These are phyloP conservation scores for Apus apus DNA, from an alignment of 2,113 vertebrate genomes.

Conservation along the genomic window DNA sequence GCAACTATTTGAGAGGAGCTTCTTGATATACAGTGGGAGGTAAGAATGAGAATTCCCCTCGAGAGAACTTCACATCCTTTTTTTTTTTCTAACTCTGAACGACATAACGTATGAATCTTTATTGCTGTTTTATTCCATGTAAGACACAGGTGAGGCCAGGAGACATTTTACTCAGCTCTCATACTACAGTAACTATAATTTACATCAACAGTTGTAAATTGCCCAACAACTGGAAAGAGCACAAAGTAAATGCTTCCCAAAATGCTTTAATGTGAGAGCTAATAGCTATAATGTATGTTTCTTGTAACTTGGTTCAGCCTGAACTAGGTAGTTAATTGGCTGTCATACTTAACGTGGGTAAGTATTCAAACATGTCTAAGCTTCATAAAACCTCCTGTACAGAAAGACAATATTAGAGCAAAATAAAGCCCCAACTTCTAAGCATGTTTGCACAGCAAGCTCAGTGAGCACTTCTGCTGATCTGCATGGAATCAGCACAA, in stretches of 20 bases:
- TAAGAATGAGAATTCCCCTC: not conserved
- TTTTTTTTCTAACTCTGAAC: not conserved
- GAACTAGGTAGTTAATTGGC: not conserved
- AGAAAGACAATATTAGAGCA: not conserved
- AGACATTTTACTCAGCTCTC: not conserved
- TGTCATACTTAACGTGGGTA: not conserved
- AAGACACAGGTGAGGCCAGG: not conserved
- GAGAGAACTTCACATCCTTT: not conserved
- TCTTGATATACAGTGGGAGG: not conserved
- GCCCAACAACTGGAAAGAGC: not conserved
- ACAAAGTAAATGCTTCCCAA: not conserved
- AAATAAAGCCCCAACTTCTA: not conserved
- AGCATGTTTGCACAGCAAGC: conserved; percentile 2
- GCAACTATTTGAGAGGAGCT: not conserved
- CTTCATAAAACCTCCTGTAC: not conserved
- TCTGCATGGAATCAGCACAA: not conserved
- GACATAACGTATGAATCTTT: not conserved
- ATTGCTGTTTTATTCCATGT: not conserved
- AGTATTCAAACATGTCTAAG: not conserved
- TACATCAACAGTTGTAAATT: not conserved
- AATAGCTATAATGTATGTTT: not conserved
- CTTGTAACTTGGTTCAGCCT: not conserved
- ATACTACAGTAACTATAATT: not conserved
- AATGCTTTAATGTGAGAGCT: not conserved
- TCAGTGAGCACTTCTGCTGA: not conserved